Evolutionary conservation across 2,888 invertebrate species (phyloP).

Genomic region (Hirtodrosophila cameraria): DNA sequence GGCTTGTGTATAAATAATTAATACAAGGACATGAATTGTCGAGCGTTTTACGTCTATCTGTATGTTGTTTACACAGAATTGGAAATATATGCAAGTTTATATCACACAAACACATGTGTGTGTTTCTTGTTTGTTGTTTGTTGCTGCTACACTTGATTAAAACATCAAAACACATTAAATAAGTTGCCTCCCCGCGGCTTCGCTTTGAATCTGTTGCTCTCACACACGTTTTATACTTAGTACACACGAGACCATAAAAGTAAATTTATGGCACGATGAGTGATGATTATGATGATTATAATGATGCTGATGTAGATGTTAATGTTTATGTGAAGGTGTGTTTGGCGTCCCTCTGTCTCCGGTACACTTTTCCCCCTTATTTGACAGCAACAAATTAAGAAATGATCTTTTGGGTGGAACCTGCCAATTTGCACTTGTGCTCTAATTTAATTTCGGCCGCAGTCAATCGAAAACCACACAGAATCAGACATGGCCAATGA

Average conservation of each 20-base stretch:
- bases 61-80: conserved; percentile 22
- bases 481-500: conserved; percentile 35
- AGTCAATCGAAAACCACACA: conserved; percentile 25
- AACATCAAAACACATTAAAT: conserved; percentile 58
- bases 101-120: neutral
- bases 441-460: conserved; percentile 68
- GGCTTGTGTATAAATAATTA: conserved; percentile 44
- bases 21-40: conserved; percentile 58
- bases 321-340: conserved; percentile 1
- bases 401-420: conserved; percentile 55
- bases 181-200: conserved; percentile 28
- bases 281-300: conserved; percentile 34
- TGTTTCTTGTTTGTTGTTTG: conserved; percentile 14
- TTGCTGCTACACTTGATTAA: conserved; percentile 51
- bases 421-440: conserved; percentile 63
- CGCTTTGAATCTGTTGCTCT: conserved; percentile 23
- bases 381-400: conserved; percentile 35
- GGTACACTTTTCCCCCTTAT: neutral
- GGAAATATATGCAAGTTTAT: conserved; percentile 1
- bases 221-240: conserved; percentile 9
- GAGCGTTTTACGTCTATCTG: conserved; percentile 1
- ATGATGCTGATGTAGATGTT: conserved; percentile 11
- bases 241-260: conserved; percentile 41
- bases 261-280: conserved; percentile 56
- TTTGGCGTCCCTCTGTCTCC: conserved; percentile 9